Conservation (phyloP, 2,797 vertebrate genomes). For the Pogoniulus pusillus region DNA sequence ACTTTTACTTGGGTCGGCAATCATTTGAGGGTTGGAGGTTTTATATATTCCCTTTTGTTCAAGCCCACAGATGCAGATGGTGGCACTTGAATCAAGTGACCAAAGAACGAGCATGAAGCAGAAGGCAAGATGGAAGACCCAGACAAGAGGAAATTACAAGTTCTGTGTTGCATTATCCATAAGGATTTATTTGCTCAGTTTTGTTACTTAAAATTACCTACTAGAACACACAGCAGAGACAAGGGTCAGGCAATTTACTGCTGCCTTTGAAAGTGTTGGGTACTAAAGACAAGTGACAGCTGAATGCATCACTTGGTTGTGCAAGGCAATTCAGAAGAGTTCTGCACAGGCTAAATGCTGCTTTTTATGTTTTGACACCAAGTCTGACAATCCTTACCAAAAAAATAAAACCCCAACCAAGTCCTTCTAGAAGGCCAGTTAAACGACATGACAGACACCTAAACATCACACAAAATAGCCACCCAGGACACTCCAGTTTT, state of each 20-base stretch:
- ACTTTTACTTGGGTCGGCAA: not conserved
- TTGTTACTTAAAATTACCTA: not conserved
- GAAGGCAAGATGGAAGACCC: not conserved
- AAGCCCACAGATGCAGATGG: not conserved
- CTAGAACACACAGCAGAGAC: not conserved
- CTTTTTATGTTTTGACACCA: not conserved
- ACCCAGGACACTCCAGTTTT: not conserved
- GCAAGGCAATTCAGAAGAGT: not conserved
- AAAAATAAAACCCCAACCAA: not conserved
- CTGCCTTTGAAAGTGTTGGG: not conserved
- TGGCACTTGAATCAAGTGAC: not conserved
- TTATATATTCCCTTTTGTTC: not conserved
- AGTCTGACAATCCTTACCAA: not conserved
- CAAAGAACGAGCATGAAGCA: not conserved
- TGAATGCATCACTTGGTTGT: not conserved
- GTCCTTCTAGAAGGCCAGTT: not conserved
- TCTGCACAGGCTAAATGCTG: not conserved
- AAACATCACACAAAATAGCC: not conserved
- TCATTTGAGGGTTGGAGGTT: not conserved
- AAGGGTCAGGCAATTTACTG: not conserved
- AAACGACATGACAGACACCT: not conserved
- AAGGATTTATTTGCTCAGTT: not conserved
- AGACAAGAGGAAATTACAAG: not conserved
- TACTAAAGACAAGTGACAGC: not conserved
- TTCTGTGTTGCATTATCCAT: not conserved